Evolutionary conservation across 2,888 invertebrate genomes (phyloP), one percentile per base, ranked within the genome.

Genomic region (Copidosoma aretas): DNA sequence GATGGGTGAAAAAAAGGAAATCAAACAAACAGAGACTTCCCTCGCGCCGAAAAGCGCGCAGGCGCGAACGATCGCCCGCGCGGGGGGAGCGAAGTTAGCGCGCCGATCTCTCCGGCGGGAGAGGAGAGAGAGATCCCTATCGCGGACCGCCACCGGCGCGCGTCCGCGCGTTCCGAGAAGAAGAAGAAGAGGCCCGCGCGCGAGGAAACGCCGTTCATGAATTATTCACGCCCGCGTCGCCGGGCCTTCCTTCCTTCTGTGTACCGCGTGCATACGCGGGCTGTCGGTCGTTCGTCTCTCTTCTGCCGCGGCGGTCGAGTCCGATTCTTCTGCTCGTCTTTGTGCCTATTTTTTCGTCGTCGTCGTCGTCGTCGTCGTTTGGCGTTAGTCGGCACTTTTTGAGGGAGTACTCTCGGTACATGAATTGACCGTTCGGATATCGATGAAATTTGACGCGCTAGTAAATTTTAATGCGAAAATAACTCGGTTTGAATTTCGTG

Each of bases 201-300:
- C 81, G 82, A 82, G 82, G 83, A 83, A 81, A 81, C 77, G 76
- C 71, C 76, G 78, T 74, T 75, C 80, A 81, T 82, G 82, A 81
- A 81, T 82, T 73, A 81, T 82, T 80, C 81, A 81, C 78, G 75
- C 73, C 10, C 22, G 54, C 77, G 78, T 81, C 82, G 78, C 77
- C 79, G 78, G 81, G 82, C 80, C 77, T 78, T 32, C 32, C 8
- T 32, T 32, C 74, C 12, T 12, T 46, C 32, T 32, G n/a, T n/a
- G n/a, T n/a, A n/a, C 74, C 73, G 39, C 60, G 57, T 60, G 10
- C 60, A 32, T 32, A 43, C 64, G 22, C 56, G 56, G 65, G 52
- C 60, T 49, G 53, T 49, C 12, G 22, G 19, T 19, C 49, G 24
- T 12, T 46, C 43, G 43, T 14, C 43, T 2, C 43, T 41, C 8